Conservation (phyloP, 2,797 vertebrate genomes). For the Hozukius guyotensis region DNA sequence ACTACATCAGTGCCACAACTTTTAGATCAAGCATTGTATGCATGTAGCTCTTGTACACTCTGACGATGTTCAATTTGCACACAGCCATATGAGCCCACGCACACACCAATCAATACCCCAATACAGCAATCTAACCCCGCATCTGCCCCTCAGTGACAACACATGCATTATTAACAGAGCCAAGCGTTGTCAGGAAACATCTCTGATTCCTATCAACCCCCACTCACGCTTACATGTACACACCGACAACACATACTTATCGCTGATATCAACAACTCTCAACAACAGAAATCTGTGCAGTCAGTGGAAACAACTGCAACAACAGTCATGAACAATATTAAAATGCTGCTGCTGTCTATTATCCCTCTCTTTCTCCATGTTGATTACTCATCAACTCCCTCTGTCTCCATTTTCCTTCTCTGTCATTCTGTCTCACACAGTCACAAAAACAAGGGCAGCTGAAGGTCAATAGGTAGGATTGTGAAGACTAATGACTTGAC, state of each 20-base stretch:
- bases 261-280: background rate
- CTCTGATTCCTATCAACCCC: constrained; percentile 55
- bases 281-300: constrained; percentile 6
- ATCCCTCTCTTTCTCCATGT: background rate
- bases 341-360: background rate
- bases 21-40: background rate
- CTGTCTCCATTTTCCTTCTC: constrained; percentile 6
- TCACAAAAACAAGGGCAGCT: constrained; percentile 54
- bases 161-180: constrained; percentile 77
- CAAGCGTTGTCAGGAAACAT: constrained; percentile 62
- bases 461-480: constrained; percentile 60
- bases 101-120: constrained; percentile 71
- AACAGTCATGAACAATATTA: background rate
- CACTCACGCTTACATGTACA: constrained; percentile 8
- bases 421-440: constrained; percentile 1
- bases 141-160: constrained; percentile 70
- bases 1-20: background rate
- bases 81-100: constrained; percentile 45
- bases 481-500: constrained; percentile 69
- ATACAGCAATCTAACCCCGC: constrained; percentile 69
- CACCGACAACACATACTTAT: constrained; percentile 22
- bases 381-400: constrained; percentile 6
- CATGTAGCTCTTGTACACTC: background rate
- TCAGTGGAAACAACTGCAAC: background rate
- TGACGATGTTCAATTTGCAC: constrained; percentile 39